These are phyloP conservation scores for Corythoichthys intestinalis DNA, from an alignment of 2,113 vertebrate genomes.

Conservation along the genomic window DNA sequence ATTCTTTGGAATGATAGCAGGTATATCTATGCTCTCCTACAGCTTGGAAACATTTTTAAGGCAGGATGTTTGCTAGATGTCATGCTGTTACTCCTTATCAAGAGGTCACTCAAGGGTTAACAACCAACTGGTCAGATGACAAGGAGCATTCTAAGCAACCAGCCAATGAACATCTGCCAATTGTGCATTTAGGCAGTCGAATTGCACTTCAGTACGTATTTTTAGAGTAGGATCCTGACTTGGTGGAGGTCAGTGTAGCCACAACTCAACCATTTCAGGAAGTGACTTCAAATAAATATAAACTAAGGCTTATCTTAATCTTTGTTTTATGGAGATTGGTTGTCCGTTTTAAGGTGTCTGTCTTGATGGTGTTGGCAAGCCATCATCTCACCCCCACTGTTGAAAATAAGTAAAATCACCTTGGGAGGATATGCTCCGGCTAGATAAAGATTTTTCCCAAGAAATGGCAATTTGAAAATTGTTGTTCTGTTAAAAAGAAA, in stretches of 20 bases:
- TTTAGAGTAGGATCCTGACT: slow-evolving; percentile 43
- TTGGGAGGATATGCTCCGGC: not conserved
- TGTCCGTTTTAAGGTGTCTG: slow-evolving; percentile 43
- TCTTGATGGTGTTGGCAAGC: slow-evolving; percentile 28
- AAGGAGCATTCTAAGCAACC: slow-evolving; percentile 41
- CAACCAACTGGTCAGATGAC: slow-evolving; percentile 47
- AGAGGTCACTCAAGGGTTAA: slow-evolving; percentile 66
- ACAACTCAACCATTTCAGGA: slow-evolving; percentile 59
- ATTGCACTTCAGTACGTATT: slow-evolving; percentile 50
- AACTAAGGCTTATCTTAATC: slow-evolving; percentile 60
- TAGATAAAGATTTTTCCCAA: not conserved
- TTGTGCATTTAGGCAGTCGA: slow-evolving; percentile 24
- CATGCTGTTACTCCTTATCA: slow-evolving; percentile 67
- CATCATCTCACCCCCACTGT: slow-evolving; percentile 35
- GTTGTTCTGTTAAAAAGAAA: not conserved
- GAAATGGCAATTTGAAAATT: not conserved
- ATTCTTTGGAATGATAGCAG: slow-evolving; percentile 9
- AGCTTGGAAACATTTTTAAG: slow-evolving; percentile 42
- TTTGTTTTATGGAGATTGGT: slow-evolving; percentile 53
- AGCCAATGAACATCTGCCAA: slow-evolving; percentile 42
- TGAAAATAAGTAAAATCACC: slow-evolving; percentile 15
- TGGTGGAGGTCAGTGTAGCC: slow-evolving; percentile 57
- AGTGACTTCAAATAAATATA: slow-evolving; percentile 55
- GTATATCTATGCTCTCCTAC: slow-evolving; percentile 18
- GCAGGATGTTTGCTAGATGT: slow-evolving; percentile 63